Evolutionary conservation across 2,113 vertebrate genomes (phyloP), one percentile per base, ranked within the genome.

Genomic region (Cisticola juncidis): DNA sequence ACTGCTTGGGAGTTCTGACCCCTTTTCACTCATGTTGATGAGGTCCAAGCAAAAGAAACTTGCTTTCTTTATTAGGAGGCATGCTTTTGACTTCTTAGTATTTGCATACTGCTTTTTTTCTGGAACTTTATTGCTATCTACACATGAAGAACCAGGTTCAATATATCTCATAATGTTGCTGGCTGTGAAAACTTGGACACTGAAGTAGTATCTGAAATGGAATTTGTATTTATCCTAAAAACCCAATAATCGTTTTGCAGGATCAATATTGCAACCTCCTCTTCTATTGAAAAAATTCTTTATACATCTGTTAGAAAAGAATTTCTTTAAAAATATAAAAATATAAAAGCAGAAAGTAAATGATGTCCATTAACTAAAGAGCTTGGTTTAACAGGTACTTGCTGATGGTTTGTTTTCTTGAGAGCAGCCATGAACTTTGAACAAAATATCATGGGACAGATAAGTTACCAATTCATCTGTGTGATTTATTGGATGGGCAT

Each of bases 221-320:
- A 93, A 92, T 66, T 50, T 54, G 12, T 56, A 81, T 73, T 71
- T 57, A 57, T 53, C 14, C 7, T 66, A 23, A 58, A 44, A 53
- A 40, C 20, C 6, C 6, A 18, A 2, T 2, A 5, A 25, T 20
- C 0, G 0, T 65, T 90, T 92, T 47, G 13, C 42, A 64, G 31
- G 45, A 58, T 61, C 38, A 65, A 38, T 72, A 53, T 9, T 51
- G 25, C 12, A 51, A 47, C 17, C 18, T 69, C 14, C 42, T 68
- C 19, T 61, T 79, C 26, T 57, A 21, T 5, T 72, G 19, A 69
- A 71, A 86, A 82, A 31, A 15, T 44, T 71, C 31, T 70, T 53
- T 22, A 5, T 38, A 22, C 0, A 0, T 62, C 10, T 42, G 7
- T 42, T 60, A 40, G 47, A 56, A 42, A 68, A 18, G 0, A 20